Conservation (phyloP, 2,888 invertebrate species). For the Strigamia crassipes region DNA sequence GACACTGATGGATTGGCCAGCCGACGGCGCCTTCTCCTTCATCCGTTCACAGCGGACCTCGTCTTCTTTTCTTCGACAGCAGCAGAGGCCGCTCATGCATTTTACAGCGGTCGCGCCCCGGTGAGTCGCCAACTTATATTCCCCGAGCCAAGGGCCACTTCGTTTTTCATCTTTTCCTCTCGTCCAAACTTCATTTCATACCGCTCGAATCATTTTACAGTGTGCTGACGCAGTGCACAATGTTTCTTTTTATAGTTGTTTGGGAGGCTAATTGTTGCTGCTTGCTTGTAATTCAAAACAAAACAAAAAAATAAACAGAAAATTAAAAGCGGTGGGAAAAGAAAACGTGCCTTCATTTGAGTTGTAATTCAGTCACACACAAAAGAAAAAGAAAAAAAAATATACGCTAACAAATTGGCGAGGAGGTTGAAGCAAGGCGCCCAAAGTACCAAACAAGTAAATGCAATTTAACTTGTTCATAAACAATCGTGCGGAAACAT, state of each 20-base stretch:
- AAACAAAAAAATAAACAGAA: not conserved
- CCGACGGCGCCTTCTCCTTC: conserved; percentile 31
- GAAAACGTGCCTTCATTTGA: not conserved
- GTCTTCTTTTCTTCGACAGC: conserved; percentile 22
- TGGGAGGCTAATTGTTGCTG: not conserved
- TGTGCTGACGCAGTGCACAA: conserved; percentile 25
- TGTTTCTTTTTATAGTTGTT: conserved; percentile 29
- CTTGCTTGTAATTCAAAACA: not conserved
- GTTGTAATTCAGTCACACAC: not conserved
- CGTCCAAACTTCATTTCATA: conserved; percentile 31
- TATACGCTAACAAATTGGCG: conserved; percentile 8
- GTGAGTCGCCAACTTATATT: conserved; percentile 42
- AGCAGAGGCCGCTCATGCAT: conserved; percentile 40
- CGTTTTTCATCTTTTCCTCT: conserved; percentile 33
- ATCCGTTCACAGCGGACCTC: conserved; percentile 36
- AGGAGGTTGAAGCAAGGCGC: not conserved
- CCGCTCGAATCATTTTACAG: conserved; percentile 6
- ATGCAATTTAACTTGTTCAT: conserved; percentile 28
- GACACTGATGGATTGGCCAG: conserved; percentile 36
- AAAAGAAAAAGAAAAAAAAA: not conserved
- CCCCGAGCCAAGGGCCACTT: conserved; percentile 34
- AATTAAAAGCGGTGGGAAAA: not conserved
- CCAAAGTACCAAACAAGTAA: conserved; percentile 1
- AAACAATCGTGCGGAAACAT: conserved; percentile 39
- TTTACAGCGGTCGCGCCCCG: conserved; percentile 42